These are phyloP conservation scores for Cataglyphis rosenhaueri DNA, from an alignment of 2,888 invertebrate species.

Conservation along the genomic window DNA sequence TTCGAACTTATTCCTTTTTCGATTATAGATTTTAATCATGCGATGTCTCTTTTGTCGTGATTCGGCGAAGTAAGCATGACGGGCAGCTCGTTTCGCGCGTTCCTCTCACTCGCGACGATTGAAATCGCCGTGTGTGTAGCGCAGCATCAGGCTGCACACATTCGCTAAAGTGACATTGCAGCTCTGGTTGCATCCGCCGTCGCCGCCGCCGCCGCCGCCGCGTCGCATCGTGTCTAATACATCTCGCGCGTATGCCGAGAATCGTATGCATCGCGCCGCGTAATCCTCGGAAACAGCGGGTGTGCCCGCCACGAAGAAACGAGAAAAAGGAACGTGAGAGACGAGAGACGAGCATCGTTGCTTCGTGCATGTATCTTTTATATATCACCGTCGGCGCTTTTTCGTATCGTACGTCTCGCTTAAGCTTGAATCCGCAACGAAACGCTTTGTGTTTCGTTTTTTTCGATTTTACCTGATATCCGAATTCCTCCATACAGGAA, in stretches of 20 bases:
- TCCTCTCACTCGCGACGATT: conserved; percentile 27
- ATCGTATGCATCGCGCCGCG: conserved; percentile 40
- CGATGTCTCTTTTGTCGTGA: conserved; percentile 13
- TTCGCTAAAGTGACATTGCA: conserved; percentile 39
- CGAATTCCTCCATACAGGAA: neutral
- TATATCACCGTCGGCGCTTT: conserved; percentile 43
- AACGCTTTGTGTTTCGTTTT: neutral
- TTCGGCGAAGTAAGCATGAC: conserved; percentile 45
- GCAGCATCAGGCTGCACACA: conserved; percentile 38
- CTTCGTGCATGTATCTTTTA: conserved; percentile 60
- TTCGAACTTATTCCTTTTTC: neutral
- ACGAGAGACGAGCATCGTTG: conserved; percentile 37
- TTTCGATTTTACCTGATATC: neutral
- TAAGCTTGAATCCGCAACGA: conserved; percentile 37
- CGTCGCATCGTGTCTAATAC: conserved; percentile 42
- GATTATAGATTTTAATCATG: conserved; percentile 44
- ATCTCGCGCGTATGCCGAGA: conserved; percentile 40
- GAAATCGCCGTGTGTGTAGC: conserved; percentile 3
- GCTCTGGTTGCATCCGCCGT: conserved; percentile 32
- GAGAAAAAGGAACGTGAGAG: conserved; percentile 54
- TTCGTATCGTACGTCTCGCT: conserved; percentile 19
- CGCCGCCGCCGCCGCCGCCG: neutral
- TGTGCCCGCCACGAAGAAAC: conserved; percentile 23
- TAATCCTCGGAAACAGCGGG: conserved; percentile 56
- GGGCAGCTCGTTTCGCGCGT: conserved; percentile 37